phyloP scores from a whole-genome alignment of 2,797 vertebrate species.

The Oophaga sylvatica region DNA sequence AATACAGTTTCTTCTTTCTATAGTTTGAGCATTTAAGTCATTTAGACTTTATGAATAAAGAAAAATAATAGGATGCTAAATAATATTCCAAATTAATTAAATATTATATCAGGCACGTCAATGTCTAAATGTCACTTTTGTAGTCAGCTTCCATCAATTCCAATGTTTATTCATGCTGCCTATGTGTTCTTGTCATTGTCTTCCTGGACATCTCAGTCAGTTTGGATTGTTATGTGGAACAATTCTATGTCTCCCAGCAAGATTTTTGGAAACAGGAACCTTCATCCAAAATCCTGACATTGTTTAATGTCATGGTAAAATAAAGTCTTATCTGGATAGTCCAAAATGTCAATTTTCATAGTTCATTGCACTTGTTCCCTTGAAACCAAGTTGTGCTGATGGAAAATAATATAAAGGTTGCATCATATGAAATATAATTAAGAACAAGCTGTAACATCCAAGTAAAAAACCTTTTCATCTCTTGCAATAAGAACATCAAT shows the following conservation, averaged over 20 bases:
- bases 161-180: neutral
- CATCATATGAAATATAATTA: conserved; percentile 54
- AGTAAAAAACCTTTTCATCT: conserved; percentile 41
- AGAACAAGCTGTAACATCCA: conserved; percentile 38
- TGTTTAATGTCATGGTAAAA: conserved; percentile 73
- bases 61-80: neutral
- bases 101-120: neutral
- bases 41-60: neutral
- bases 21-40: neutral
- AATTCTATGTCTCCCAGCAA: conserved; percentile 18
- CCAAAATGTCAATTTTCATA: conserved; percentile 75
- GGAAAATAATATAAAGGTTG: conserved; percentile 71
- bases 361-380: conserved; percentile 72
- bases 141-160: neutral
- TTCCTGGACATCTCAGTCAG: neutral
- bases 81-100: neutral
- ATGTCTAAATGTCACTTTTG: neutral
- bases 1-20: neutral
- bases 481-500: conserved; percentile 33
- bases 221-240: conserved; percentile 11
- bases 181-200: conserved; percentile 4
- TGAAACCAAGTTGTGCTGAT: conserved; percentile 70
- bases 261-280: conserved; percentile 37
- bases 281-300: conserved; percentile 44
- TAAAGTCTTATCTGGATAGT: conserved; percentile 71